A percentile compares a stretch with the other conserved stretches of the same genome.
These are phyloP conservation scores for Phaedon cochleariae DNA, from an alignment of 2,888 invertebrate species.

Conservation along the genomic window DNA sequence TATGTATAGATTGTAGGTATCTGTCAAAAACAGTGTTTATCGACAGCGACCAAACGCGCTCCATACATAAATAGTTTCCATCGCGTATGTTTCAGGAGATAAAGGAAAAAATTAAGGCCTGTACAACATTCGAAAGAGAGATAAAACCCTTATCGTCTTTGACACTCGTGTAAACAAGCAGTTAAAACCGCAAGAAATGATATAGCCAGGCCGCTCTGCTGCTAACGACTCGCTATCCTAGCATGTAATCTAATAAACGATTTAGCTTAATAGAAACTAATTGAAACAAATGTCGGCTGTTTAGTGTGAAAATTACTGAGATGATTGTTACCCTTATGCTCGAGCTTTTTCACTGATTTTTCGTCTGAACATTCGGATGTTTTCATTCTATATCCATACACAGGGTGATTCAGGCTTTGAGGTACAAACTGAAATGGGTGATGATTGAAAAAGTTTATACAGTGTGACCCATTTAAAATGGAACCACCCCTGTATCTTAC, in stretches of 20 bases:
- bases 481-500: too few relatives aligned
- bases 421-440: too few relatives aligned
- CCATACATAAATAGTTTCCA: not conserved
- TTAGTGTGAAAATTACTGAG: slow-evolving; percentile 34
- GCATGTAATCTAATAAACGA: slow-evolving; percentile 44
- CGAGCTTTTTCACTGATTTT: not conserved
- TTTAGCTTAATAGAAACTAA: slow-evolving; percentile 46
- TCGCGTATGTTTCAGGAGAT: slow-evolving; percentile 1
- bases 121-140: slow-evolving; percentile 27
- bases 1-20: too few relatives aligned
- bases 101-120: slow-evolving; percentile 27
- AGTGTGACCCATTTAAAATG: too few relatives aligned
- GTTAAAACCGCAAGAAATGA: slow-evolving; percentile 26
- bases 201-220: slow-evolving; percentile 21
- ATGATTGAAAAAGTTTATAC: too few relatives aligned
- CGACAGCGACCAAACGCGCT: slow-evolving; percentile 4
- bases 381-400: too few relatives aligned
- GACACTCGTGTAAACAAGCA: slow-evolving; percentile 50
- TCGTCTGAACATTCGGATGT: not conserved
- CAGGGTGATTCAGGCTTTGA: too few relatives aligned
- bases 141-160: slow-evolving; percentile 47
- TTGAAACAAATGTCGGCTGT: slow-evolving; percentile 46
- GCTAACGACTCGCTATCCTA: slow-evolving; percentile 12
- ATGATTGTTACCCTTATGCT: not conserved
- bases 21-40: slow-evolving; percentile 8